Percentiles rank a stretch among this genome's conserved stretches.
phyloP scores from a whole-genome alignment of 2,888 invertebrate species.

The Gonocerus acuteangulatus region DNA sequence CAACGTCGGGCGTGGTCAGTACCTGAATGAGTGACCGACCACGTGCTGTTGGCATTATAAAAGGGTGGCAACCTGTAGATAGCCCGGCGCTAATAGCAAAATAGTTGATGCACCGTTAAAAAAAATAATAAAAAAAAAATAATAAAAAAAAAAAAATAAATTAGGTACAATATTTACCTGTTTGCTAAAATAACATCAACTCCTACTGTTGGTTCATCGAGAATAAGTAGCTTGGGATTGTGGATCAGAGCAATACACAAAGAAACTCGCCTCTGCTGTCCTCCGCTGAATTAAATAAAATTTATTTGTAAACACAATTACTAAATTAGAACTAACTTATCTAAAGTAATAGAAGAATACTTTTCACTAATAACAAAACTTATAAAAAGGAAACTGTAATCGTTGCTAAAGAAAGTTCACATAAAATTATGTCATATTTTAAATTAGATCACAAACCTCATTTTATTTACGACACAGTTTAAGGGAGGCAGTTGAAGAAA shows the following conservation, averaged over 20 bases:
- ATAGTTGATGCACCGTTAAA: too few species aligned
- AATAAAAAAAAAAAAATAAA: too few species aligned
- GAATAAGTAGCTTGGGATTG: conserved; percentile 29
- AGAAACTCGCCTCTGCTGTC: conserved; percentile 30
- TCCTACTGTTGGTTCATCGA: conserved; percentile 47
- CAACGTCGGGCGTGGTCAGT: too few species aligned
- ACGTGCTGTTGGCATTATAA: too few species aligned
- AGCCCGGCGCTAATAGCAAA: too few species aligned
- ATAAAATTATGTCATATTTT: too few species aligned
- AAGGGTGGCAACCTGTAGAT: too few species aligned
- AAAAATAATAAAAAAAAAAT: too few species aligned
- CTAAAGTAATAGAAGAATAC: not conserved
- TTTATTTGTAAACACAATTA: not conserved
- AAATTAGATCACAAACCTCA: conserved; percentile 31
- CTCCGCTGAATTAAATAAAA: conserved; percentile 25
- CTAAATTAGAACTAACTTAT: not conserved
- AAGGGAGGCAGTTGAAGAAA: conserved; percentile 30
- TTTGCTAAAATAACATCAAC: not conserved
- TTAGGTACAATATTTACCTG: not conserved
- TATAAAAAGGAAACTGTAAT: not conserved
- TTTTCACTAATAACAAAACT: not conserved
- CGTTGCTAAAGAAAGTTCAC: not conserved
- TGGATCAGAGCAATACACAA: conserved; percentile 29
- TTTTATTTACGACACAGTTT: conserved; percentile 14
- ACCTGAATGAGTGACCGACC: too few species aligned